Percentiles rank a stretch among this genome's conserved stretches.
These are phyloP conservation scores for Urocynchramus pylzowi DNA, from an alignment of 2,113 vertebrate species.

Conservation along the genomic window DNA sequence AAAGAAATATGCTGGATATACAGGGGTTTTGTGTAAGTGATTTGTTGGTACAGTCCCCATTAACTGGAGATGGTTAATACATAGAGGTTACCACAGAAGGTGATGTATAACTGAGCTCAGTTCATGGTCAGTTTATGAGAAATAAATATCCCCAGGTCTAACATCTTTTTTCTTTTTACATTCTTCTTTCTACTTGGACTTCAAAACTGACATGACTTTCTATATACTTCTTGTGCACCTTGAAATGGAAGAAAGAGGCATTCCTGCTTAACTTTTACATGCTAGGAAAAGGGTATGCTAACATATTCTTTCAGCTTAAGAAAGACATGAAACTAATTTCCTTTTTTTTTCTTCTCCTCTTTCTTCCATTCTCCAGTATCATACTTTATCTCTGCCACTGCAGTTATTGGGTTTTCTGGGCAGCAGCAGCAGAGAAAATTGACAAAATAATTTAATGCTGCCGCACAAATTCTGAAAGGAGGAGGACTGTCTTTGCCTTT, in stretches of 20 bases:
- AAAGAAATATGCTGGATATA: background rate
- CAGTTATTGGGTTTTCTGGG: constrained; percentile 42
- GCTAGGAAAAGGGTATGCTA: background rate
- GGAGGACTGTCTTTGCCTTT: background rate
- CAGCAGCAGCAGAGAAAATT: constrained; percentile 18
- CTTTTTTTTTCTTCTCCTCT: background rate
- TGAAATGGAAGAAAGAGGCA: background rate
- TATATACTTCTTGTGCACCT: background rate
- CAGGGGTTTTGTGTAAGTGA: background rate
- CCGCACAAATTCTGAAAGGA: background rate
- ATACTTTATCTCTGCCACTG: constrained; percentile 37
- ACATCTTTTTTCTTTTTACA: background rate
- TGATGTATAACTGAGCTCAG: background rate
- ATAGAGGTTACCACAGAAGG: background rate
- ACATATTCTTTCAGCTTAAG: background rate
- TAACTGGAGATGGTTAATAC: background rate
- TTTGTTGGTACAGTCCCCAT: background rate
- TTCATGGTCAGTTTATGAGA: background rate
- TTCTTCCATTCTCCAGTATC: background rate
- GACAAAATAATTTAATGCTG: constrained; percentile 40
- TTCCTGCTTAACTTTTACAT: background rate
- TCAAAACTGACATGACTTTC: background rate
- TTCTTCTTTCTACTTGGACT: background rate
- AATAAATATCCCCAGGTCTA: background rate
- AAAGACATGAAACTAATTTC: background rate